Conservation (phyloP, 2,888 invertebrate species). For the Dolomedes plantarius region DNA sequence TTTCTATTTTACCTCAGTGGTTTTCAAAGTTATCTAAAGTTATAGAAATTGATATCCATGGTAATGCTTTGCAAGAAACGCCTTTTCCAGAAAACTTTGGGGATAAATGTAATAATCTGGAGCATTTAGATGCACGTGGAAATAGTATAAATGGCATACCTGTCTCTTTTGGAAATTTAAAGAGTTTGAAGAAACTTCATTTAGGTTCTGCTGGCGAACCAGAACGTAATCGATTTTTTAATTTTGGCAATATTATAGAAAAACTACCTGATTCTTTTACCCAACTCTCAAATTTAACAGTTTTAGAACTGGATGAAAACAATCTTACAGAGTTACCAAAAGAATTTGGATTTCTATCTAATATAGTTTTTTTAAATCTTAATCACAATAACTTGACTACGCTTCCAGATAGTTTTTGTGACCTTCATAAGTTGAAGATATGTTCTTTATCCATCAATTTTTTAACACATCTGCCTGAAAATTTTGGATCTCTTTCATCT, state of each 20-base stretch:
- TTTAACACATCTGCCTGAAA: constrained; percentile 36
- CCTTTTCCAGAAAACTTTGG: constrained; percentile 48
- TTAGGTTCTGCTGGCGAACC: constrained; percentile 49
- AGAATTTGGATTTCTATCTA: constrained; percentile 47
- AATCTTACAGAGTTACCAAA: constrained; percentile 35
- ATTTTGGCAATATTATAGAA: constrained; percentile 44
- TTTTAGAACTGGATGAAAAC: constrained; percentile 68
- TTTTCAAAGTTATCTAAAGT: constrained; percentile 35
- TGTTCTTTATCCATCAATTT: constrained; percentile 58
- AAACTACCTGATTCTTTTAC: constrained; percentile 40
- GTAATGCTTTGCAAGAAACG: constrained; percentile 31
- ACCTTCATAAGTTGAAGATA: constrained; percentile 25
- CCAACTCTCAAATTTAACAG: constrained; percentile 31
- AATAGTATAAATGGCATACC: constrained; percentile 49
- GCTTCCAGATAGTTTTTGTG: constrained; percentile 58
- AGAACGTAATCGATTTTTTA: constrained; percentile 24
- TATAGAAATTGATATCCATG: constrained; percentile 31
- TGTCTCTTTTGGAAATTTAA: constrained; percentile 46
- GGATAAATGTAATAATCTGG: constrained; percentile 3
- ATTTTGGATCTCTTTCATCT: constrained; percentile 40
- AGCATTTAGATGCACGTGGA: constrained; percentile 55
- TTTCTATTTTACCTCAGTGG: constrained; percentile 48
- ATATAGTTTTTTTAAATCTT: constrained; percentile 45
- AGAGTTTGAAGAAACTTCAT: constrained; percentile 27
- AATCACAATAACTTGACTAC: constrained; percentile 41